These are phyloP conservation scores for Xanthia togata DNA, from an alignment of 2,888 invertebrate species.

Conservation along the genomic window DNA sequence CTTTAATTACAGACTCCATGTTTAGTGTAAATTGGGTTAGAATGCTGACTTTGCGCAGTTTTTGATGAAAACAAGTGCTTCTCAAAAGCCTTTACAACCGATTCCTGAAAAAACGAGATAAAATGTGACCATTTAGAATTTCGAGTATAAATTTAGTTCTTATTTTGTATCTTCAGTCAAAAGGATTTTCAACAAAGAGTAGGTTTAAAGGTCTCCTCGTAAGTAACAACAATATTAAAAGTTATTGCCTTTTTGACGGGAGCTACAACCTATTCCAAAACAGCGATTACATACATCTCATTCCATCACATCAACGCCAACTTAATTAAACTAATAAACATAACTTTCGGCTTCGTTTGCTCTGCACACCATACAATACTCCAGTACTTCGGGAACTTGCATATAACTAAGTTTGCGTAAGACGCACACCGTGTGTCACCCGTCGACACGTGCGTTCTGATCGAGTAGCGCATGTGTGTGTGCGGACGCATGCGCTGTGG, in stretches of 20 bases:
- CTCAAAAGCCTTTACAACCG: background rate
- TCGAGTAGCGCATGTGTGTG: conserved; percentile 41
- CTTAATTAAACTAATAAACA: conserved; percentile 50
- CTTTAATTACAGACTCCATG: no score
- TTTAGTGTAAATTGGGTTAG: no score
- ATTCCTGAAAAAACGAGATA: background rate
- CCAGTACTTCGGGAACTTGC: conserved; percentile 55
- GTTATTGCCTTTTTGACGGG: background rate
- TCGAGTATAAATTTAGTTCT: no score
- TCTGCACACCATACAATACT: conserved; percentile 33
- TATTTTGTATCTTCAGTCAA: background rate
- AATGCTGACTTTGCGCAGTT: no score
- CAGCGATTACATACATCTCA: conserved; percentile 12
- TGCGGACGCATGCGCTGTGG: conserved; percentile 68
- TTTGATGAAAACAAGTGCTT: background rate
- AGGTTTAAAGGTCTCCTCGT: background rate
- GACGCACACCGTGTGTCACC: conserved; percentile 62
- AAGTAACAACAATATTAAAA: background rate
- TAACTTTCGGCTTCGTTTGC: conserved; percentile 53
- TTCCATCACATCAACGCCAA: conserved; percentile 19
- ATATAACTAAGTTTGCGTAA: conserved; percentile 55
- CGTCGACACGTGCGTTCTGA: conserved; percentile 64
- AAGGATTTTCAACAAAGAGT: background rate
- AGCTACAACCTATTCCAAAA: background rate
- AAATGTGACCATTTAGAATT: no score